Evolutionary conservation across 1,140 invertebrate species (phyloP).

Genomic region (Magallana angulata): DNA sequence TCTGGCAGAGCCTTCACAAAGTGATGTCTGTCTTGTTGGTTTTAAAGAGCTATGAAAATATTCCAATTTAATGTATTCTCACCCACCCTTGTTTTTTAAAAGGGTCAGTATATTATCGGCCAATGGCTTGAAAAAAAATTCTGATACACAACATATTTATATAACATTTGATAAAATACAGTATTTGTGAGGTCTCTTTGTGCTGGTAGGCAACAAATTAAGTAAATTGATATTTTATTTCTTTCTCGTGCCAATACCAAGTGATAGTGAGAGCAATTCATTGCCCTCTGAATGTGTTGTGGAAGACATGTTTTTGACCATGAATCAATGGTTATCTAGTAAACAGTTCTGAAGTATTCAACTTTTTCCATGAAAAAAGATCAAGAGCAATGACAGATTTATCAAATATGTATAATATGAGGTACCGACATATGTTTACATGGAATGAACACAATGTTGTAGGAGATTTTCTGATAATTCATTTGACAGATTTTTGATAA

Average conservation of each 20-base stretch:
- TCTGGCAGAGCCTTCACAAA: neutral
- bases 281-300: neutral
- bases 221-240: constrained; percentile 39
- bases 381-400: too few relatives aligned
- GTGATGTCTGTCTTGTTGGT: neutral
- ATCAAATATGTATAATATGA: too few relatives aligned
- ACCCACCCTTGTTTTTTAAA: neutral
- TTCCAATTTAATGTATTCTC: neutral
- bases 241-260: neutral
- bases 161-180: neutral
- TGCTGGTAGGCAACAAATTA: constrained; percentile 4
- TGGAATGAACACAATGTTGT: too few relatives aligned
- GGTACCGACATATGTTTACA: too few relatives aligned
- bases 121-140: neutral
- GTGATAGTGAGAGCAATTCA: constrained; percentile 7
- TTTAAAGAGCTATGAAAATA: neutral
- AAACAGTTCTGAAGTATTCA: too few relatives aligned
- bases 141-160: neutral
- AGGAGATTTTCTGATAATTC: too few relatives aligned
- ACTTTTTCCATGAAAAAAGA: too few relatives aligned
- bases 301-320: neutral
- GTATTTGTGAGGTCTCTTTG: constrained; percentile 1
- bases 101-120: neutral
- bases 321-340: neutral
- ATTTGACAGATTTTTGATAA: too few relatives aligned